Evolutionary conservation across 2,888 invertebrate species (phyloP).

Genomic region (Plebejus melissa): DNA sequence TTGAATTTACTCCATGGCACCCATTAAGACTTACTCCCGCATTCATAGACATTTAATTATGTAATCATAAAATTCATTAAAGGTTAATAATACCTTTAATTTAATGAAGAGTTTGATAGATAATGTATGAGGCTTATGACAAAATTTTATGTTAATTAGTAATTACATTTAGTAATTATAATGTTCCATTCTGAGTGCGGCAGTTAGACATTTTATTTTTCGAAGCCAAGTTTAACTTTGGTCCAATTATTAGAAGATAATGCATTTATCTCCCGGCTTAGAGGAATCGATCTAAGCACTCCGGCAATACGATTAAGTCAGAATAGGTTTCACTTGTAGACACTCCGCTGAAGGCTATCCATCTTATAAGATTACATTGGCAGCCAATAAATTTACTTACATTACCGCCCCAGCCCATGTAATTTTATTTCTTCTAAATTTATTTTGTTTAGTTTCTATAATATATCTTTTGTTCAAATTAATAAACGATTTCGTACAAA

Average conservation of each 20-base stretch:
- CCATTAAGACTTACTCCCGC: too few species aligned
- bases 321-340: conserved; percentile 21
- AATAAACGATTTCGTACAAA: too few species aligned
- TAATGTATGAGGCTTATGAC: too few species aligned
- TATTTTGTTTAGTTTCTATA: neutral
- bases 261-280: conserved; percentile 13
- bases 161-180: too few species aligned
- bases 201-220: neutral
- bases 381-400: conserved; percentile 19
- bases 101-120: too few species aligned
- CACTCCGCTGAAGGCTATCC: conserved; percentile 25
- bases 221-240: neutral
- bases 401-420: neutral
- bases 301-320: conserved; percentile 15
- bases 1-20: too few species aligned
- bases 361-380: conserved; percentile 22
- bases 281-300: conserved; percentile 19
- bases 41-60: too few species aligned
- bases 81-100: too few species aligned
- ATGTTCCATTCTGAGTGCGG: too few species aligned
- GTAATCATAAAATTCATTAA: too few species aligned
- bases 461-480: neutral
- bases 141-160: too few species aligned
- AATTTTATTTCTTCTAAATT: neutral
- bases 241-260: conserved; percentile 1